These are phyloP conservation scores for Orchesella flavescens DNA, from an alignment of 2,888 invertebrate genomes.

Conservation along the genomic window DNA sequence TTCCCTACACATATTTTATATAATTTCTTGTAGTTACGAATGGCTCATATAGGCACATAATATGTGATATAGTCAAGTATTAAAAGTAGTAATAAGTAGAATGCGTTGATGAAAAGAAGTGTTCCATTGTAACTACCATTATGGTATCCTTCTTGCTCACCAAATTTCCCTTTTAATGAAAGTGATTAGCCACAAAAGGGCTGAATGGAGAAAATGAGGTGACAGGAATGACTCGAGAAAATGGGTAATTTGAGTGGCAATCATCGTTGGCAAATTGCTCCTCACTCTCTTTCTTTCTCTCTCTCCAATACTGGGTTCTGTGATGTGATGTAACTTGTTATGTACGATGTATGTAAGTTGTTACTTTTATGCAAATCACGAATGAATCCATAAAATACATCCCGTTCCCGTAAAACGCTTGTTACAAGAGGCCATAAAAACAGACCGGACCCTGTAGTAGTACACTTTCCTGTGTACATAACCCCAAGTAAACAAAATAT, in stretches of 20 bases:
- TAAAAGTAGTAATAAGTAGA: no score
- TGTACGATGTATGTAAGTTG: not conserved
- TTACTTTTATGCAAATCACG: slow-evolving; percentile 46
- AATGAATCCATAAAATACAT: slow-evolving; percentile 48
- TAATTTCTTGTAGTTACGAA: no score
- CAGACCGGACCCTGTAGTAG: slow-evolving; percentile 6
- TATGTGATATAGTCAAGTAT: no score
- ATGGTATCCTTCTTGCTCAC: not conserved
- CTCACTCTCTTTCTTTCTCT: not conserved
- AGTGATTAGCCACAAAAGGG: slow-evolving; percentile 50
- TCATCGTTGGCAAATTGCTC: slow-evolving; percentile 51
- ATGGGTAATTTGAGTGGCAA: slow-evolving; percentile 61
- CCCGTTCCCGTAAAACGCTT: slow-evolving; percentile 29
- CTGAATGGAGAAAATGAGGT: slow-evolving; percentile 46
- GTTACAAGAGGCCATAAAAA: slow-evolving; percentile 36
- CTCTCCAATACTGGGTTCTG: not conserved
- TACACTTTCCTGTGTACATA: not conserved
- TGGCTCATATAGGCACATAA: no score
- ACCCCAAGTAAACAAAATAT: not conserved
- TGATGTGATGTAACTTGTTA: slow-evolving; percentile 4
- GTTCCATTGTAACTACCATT: not conserved
- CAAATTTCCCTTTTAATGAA: slow-evolving; percentile 45
- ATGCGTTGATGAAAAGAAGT: not conserved
- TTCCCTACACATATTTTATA: no score
- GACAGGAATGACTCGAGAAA: slow-evolving; percentile 54